Evolutionary conservation across 2,888 invertebrate genomes (phyloP).

Genomic region (Rhagophthalmus giganteus): DNA sequence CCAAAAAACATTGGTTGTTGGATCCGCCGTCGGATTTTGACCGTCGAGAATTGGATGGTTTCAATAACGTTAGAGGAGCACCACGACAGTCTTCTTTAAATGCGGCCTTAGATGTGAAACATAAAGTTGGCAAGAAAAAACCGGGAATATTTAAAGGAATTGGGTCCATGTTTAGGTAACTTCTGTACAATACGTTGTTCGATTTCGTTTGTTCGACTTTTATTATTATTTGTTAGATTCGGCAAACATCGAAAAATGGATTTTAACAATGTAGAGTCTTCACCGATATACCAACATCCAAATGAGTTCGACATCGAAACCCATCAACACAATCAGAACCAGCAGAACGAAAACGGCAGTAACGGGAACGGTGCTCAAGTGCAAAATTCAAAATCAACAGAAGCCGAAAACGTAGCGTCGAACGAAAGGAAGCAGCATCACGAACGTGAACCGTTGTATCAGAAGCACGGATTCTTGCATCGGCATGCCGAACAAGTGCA

Average conservation of each 20-base stretch:
- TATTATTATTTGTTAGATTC: conserved; percentile 56
- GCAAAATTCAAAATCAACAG: conserved; percentile 51
- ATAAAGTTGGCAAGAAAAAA: conserved; percentile 63
- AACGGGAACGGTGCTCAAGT: conserved; percentile 1
- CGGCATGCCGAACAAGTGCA: conserved; percentile 54
- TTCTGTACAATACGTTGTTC: no score
- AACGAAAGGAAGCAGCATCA: conserved; percentile 53
- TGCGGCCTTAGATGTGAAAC: conserved; percentile 62
- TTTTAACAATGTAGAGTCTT: conserved; percentile 35
- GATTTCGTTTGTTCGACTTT: neutral
- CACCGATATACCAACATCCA: conserved; percentile 48
- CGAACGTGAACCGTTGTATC: conserved; percentile 47
- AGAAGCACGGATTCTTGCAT: conserved; percentile 52
- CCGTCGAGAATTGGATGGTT: conserved; percentile 63
- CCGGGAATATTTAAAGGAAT: conserved; percentile 79
- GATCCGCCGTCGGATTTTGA: conserved; percentile 68
- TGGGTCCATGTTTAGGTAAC: conserved; percentile 74
- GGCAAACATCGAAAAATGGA: conserved; percentile 67
- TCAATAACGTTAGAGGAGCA: conserved; percentile 65
- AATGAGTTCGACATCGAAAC: conserved; percentile 49
- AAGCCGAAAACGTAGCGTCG: conserved; percentile 52
- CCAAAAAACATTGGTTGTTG: conserved; percentile 79
- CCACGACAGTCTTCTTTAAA: conserved; percentile 81
- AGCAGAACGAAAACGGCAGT: conserved; percentile 34
- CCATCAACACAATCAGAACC: conserved; percentile 43